A percentile compares a stretch with the other conserved stretches of the same genome.
phyloP scores from a whole-genome alignment of 1,140 invertebrate genomes.

The Drosophila orena region DNA sequence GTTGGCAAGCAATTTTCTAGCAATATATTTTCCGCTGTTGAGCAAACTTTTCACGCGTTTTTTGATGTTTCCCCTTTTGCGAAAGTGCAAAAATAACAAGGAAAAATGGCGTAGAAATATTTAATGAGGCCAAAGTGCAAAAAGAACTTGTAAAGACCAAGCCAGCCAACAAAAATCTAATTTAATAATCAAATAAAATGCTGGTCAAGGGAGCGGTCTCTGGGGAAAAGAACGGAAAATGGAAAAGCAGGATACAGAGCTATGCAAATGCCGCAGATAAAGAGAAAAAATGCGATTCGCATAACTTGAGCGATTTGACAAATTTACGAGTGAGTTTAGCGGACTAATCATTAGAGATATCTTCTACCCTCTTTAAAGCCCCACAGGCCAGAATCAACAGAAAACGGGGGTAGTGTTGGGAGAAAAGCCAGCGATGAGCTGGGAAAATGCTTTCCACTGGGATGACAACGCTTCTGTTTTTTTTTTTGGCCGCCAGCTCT shows the following conservation, averaged over 20 bases:
- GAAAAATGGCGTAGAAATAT: slow-evolving; percentile 65
- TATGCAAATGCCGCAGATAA: slow-evolving; percentile 66
- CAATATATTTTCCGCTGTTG: slow-evolving; percentile 74
- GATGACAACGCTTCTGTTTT: slow-evolving; percentile 25
- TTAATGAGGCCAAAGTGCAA: slow-evolving; percentile 59
- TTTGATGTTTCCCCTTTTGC: slow-evolving; percentile 56
- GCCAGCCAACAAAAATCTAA: slow-evolving; percentile 54
- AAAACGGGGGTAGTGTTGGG: slow-evolving; percentile 18
- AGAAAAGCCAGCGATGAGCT: slow-evolving; percentile 9
- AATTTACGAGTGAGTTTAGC: slow-evolving; percentile 80
- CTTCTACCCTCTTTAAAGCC: slow-evolving; percentile 14
- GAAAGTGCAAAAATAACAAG: slow-evolving; percentile 73
- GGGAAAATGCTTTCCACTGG: slow-evolving; percentile 22
- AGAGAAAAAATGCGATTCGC: slow-evolving; percentile 37
- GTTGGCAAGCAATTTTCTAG: slow-evolving; percentile 68
- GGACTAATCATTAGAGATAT: slow-evolving; percentile 76
- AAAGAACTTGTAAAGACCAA: neutral
- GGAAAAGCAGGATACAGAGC: slow-evolving; percentile 7
- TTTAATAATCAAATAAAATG: slow-evolving; percentile 80
- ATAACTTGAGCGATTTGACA: slow-evolving; percentile 78
- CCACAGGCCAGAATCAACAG: slow-evolving; percentile 58
- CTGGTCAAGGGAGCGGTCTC: slow-evolving; percentile 57
- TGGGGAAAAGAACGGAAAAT: slow-evolving; percentile 21
- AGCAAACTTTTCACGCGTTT: slow-evolving; percentile 75
- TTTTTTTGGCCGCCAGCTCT: neutral